Conservation (phyloP, 2,113 vertebrate species). For the Antigone vipio region DNA sequence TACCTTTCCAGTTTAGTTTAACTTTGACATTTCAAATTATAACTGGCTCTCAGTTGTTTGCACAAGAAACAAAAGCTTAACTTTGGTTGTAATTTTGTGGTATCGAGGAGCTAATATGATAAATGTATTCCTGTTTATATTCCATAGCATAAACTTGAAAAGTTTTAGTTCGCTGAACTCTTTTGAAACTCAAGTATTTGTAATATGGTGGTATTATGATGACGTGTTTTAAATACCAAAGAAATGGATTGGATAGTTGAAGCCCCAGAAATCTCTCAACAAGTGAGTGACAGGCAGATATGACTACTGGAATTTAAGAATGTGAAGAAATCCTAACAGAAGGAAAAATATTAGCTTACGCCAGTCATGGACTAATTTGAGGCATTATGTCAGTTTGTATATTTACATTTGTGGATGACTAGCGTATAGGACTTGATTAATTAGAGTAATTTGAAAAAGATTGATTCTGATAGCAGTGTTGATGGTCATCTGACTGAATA, state of each 20-base stretch:
- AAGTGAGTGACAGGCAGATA: neutral
- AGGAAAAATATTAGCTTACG: neutral
- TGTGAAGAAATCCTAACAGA: neutral
- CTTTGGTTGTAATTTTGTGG: neutral
- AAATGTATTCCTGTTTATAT: neutral
- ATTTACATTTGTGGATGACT: neutral
- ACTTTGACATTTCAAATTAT: neutral
- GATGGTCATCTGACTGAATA: neutral
- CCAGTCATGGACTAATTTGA: neutral
- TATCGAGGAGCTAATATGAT: neutral
- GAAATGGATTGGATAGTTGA: neutral
- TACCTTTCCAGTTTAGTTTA: neutral
- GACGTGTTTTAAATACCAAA: neutral
- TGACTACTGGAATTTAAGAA: neutral
- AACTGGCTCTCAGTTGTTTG: neutral
- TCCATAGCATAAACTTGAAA: neutral
- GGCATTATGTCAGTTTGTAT: neutral
- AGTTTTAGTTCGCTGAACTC: neutral
- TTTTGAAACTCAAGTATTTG: neutral
- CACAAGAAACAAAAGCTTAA: neutral
- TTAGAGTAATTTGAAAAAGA: neutral
- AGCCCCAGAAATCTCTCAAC: neutral
- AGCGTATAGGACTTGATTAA: neutral
- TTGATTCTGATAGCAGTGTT: neutral
- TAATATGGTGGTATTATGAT: neutral